Conservation (phyloP, 2,888 invertebrate genomes). For the Sacculina carcini region DNA sequence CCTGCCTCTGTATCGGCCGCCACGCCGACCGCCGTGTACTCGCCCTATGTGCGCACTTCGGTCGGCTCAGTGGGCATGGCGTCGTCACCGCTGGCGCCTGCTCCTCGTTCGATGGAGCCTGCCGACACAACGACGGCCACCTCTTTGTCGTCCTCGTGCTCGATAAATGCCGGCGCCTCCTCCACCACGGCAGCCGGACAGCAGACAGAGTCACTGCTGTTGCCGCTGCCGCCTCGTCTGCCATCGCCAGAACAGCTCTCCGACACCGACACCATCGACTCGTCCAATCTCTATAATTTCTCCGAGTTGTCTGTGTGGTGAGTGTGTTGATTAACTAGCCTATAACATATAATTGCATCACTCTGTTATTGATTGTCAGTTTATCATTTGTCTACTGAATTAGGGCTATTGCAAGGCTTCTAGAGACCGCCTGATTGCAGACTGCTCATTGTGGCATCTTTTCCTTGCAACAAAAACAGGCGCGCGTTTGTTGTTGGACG, state of each 20-base stretch:
- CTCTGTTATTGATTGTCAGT: too few relatives aligned
- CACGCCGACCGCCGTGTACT: slow-evolving; percentile 14
- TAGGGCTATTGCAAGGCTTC: too few relatives aligned
- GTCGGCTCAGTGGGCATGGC: neutral
- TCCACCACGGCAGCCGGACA: neutral
- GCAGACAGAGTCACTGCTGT: slow-evolving; percentile 7
- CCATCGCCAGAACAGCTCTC: slow-evolving; percentile 17
- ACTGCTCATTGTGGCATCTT: too few relatives aligned
- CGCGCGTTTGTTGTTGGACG: too few relatives aligned
- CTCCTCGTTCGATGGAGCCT: neutral
- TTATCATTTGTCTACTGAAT: too few relatives aligned
- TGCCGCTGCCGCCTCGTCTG: slow-evolving; percentile 10
- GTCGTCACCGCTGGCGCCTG: neutral
- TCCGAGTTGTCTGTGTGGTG: slow-evolving; percentile 57
- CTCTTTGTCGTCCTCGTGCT: neutral
- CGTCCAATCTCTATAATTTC: slow-evolving; percentile 52
- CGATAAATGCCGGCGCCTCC: slow-evolving; percentile 5
- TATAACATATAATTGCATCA: neutral
- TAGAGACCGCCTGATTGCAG: too few relatives aligned
- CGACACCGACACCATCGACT: slow-evolving; percentile 23
- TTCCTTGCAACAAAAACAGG: too few relatives aligned
- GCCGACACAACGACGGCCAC: neutral
- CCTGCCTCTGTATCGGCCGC: neutral
- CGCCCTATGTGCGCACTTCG: slow-evolving; percentile 15
- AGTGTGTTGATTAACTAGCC: slow-evolving; percentile 19